Conservation (phyloP, 1,140 invertebrate species). For the Pogonomyrmex barbatus region DNA sequence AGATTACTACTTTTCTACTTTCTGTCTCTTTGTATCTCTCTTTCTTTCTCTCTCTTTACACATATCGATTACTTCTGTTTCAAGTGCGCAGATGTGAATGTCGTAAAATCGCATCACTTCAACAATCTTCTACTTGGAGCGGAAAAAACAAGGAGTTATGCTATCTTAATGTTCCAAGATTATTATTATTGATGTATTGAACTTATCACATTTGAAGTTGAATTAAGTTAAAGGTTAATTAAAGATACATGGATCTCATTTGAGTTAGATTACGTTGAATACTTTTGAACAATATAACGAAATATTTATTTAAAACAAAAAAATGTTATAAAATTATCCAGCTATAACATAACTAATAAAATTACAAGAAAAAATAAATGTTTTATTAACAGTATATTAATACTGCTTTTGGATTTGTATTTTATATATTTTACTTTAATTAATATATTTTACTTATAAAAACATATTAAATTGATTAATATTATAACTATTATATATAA, state of each 20-base stretch:
- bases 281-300: not conserved
- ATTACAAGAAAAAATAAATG: not conserved
- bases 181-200: not conserved
- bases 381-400: not conserved
- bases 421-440: not conserved
- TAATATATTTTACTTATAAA: not conserved
- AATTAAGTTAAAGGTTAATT: not conserved
- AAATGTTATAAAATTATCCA: not conserved
- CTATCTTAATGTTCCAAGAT: not conserved
- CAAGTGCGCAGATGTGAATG: not conserved
- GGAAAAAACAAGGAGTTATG: not conserved
- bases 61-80: not conserved
- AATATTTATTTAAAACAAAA: not conserved
- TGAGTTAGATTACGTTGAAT: not conserved
- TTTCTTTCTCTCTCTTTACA: too few species aligned
- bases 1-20: not conserved
- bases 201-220: not conserved
- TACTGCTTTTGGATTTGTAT: not conserved
- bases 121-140: not conserved
- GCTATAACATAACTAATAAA: not conserved
- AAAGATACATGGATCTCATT: not conserved
- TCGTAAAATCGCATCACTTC: not conserved
- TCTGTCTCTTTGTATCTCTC: not conserved
- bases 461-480: not conserved
- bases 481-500: not conserved